Percentiles rank a stretch among this genome's conserved stretches.
Conservation (phyloP, 2,888 invertebrate genomes). For the Microctonus brassicae region DNA sequence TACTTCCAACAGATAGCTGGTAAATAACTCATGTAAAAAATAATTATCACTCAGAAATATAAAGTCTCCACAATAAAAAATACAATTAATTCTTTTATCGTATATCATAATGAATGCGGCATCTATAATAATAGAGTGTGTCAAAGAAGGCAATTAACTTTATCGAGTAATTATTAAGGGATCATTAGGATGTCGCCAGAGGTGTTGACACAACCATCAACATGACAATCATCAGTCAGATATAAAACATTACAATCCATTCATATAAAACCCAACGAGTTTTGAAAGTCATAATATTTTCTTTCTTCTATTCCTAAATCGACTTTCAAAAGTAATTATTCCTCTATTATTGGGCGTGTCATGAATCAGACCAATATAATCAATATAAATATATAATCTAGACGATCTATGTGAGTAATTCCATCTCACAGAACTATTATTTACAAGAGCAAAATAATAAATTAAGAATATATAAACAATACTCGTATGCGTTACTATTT, state of each 20-base stretch:
- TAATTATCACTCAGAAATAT: too few species aligned
- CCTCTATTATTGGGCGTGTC: not conserved
- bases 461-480: too few species aligned
- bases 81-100: too few species aligned
- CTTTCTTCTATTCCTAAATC: not conserved
- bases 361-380: not conserved
- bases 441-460: too few species aligned
- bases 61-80: too few species aligned
- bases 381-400: constrained; percentile 9
- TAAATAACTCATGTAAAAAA: too few species aligned
- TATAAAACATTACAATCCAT: not conserved
- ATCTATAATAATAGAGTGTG: constrained; percentile 1
- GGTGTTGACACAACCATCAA: constrained; percentile 9
- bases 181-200: not conserved
- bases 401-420: too few species aligned
- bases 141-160: not conserved
- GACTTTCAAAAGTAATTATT: constrained; percentile 16
- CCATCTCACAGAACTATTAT: too few species aligned
- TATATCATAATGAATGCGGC: too few species aligned
- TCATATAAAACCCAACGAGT: too few species aligned
- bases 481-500: constrained; percentile 14
- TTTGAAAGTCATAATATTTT: constrained; percentile 3
- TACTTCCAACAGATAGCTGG: too few species aligned
- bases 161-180: constrained; percentile 7
- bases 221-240: not conserved